Percentiles rank a stretch among this genome's conserved stretches.
These are phyloP conservation scores for Xanthostigma xanthostigma DNA, from an alignment of 2,888 invertebrate genomes.

Conservation along the genomic window DNA sequence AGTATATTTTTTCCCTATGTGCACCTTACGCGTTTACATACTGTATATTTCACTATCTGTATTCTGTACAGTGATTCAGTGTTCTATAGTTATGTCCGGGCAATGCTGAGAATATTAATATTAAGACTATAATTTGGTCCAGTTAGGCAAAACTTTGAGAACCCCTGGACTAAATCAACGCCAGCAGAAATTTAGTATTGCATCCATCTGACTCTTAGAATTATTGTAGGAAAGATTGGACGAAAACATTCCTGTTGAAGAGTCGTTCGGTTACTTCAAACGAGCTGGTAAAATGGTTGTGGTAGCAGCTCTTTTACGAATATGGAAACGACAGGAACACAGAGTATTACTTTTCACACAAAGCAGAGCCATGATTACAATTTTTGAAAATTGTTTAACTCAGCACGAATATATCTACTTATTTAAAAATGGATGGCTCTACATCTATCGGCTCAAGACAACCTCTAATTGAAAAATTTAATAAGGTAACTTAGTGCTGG, in stretches of 20 bases:
- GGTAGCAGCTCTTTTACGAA: conserved; percentile 66
- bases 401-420: conserved; percentile 53
- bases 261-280: conserved; percentile 61
- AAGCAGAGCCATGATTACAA: conserved; percentile 69
- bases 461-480: conserved; percentile 65
- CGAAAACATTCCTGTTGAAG: conserved; percentile 23
- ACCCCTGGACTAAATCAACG: too few species aligned
- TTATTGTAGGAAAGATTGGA: too few species aligned
- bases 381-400: conserved; percentile 64
- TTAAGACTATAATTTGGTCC: too few species aligned
- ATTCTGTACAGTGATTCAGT: too few species aligned
- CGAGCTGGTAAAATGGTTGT: conserved; percentile 88
- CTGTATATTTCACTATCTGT: too few species aligned
- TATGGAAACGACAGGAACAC: conserved; percentile 83
- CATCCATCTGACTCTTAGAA: too few species aligned
- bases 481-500: conserved; percentile 39
- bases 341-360: conserved; percentile 80
- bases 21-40: too few species aligned
- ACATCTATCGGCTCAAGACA: conserved; percentile 68
- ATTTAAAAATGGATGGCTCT: conserved; percentile 81
- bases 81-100: too few species aligned
- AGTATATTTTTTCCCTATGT: too few species aligned
- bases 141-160: too few species aligned
- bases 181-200: too few species aligned
- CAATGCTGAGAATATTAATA: too few species aligned